Percentiles rank a stretch among this genome's conserved stretches.
These are phyloP conservation scores for Choristoneura rosaceana DNA, from an alignment of 2,888 invertebrate genomes.

Conservation along the genomic window DNA sequence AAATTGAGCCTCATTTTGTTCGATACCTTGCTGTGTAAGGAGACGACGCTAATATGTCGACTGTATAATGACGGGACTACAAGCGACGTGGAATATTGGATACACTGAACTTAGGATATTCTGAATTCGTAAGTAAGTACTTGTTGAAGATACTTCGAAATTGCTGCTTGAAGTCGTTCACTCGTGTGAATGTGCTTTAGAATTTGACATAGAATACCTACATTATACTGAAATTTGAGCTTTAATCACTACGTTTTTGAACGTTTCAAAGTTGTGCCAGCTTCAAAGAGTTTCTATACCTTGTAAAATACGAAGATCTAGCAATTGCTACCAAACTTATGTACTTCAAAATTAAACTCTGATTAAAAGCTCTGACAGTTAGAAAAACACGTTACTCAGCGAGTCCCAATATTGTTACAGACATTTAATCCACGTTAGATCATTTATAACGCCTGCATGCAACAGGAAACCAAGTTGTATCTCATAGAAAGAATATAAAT, in stretches of 20 bases:
- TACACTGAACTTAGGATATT: conserved; percentile 9
- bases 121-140: neutral
- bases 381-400: conserved; percentile 36
- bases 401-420: conserved; percentile 52
- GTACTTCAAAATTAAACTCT: conserved; percentile 5
- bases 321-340: neutral
- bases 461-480: conserved; percentile 52
- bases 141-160: conserved; percentile 3
- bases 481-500: conserved; percentile 43
- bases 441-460: conserved; percentile 50
- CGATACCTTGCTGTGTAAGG: conserved; percentile 33
- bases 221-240: neutral
- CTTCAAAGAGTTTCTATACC: neutral
- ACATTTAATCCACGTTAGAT: conserved; percentile 48
- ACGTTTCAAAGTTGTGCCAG: neutral
- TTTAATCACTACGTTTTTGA: neutral
- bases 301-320: neutral
- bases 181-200: neutral
- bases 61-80: conserved; percentile 8
- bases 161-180: neutral
- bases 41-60: conserved; percentile 35
- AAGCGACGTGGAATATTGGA: conserved; percentile 19
- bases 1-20: conserved; percentile 27
- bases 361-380: conserved; percentile 27
- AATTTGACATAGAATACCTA: neutral